Evolutionary conservation across 2,797 vertebrate species (phyloP).

Genomic region (Phaenicophaeus curvirostris): DNA sequence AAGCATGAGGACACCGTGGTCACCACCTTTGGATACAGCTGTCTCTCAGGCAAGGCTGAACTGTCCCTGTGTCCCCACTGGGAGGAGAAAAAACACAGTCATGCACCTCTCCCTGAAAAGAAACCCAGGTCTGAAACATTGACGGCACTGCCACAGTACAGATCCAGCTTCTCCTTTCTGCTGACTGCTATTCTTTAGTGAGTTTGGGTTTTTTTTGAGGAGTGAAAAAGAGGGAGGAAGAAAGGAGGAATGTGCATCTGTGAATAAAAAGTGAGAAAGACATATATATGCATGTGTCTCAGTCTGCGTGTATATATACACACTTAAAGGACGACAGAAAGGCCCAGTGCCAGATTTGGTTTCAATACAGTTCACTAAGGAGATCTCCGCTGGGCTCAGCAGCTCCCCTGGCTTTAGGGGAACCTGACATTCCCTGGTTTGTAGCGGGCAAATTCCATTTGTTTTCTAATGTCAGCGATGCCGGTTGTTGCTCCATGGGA

Average conservation of each 20-base stretch:
- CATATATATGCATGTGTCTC: fast-evolving
- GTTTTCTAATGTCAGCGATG: fast-evolving
- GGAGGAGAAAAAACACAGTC: background rate
- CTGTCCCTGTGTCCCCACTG: background rate
- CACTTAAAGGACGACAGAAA: background rate
- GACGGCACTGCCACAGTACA: fast-evolving
- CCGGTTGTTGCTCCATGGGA: background rate
- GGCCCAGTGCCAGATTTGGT: background rate
- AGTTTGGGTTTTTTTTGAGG: background rate
- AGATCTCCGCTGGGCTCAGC: background rate
- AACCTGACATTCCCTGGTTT: background rate
- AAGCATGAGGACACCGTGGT: background rate
- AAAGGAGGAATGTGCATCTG: background rate
- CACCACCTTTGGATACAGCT: background rate
- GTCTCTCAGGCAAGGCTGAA: background rate
- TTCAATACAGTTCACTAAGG: background rate
- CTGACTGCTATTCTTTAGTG: background rate
- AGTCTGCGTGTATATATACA: fast-evolving
- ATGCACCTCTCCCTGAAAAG: background rate
- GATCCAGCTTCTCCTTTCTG: background rate
- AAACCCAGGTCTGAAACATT: background rate
- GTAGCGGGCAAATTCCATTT: background rate
- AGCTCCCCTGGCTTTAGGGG: background rate
- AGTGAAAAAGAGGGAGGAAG: background rate
- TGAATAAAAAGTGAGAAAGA: slow-evolving; percentile 5